These are phyloP conservation scores for Bunonema sp. DNA, from an alignment of 2,888 invertebrate genomes.

Conservation along the genomic window DNA sequence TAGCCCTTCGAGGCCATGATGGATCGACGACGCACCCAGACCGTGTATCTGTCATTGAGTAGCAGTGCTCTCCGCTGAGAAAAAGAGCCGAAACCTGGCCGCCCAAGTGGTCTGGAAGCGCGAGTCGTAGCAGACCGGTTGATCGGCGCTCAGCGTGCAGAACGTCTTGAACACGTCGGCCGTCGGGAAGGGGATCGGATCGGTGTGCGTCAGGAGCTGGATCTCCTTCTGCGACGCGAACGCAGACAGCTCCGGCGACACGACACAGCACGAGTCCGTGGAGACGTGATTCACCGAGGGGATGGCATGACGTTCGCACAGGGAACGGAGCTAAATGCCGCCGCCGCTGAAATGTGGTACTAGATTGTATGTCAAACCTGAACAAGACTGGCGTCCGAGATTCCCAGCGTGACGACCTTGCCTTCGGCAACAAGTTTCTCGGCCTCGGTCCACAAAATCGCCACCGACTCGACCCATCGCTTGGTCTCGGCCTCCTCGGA, in stretches of 20 bases:
- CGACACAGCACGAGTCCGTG: too few relatives aligned
- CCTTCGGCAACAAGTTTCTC: slow-evolving; percentile 22
- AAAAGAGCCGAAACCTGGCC: slow-evolving; percentile 14
- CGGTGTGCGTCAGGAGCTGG: slow-evolving; percentile 82
- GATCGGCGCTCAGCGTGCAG: slow-evolving; percentile 11
- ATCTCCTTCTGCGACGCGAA: slow-evolving; percentile 80
- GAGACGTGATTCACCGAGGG: too few relatives aligned
- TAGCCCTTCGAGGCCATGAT: slow-evolving; percentile 41
- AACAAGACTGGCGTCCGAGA: slow-evolving; percentile 36
- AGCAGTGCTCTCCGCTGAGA: neutral
- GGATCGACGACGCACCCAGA: slow-evolving; percentile 40
- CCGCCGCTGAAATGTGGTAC: too few relatives aligned
- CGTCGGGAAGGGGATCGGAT: slow-evolving; percentile 56
- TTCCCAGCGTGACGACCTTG: slow-evolving; percentile 30
- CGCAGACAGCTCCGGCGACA: slow-evolving; percentile 71
- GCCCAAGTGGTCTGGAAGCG: slow-evolving; percentile 34
- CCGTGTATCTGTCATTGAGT: slow-evolving; percentile 22
- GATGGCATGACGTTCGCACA: too few relatives aligned
- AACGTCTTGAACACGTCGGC: slow-evolving; percentile 27
- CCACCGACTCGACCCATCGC: slow-evolving; percentile 11
- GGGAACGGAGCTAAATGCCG: too few relatives aligned
- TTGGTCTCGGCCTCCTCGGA: slow-evolving; percentile 14
- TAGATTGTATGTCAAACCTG: too few relatives aligned
- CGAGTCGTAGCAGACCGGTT: slow-evolving; percentile 16
- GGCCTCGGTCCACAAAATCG: slow-evolving; percentile 15